Conservation (phyloP, 2,888 invertebrate genomes). For the Uloborus plumipes region DNA sequence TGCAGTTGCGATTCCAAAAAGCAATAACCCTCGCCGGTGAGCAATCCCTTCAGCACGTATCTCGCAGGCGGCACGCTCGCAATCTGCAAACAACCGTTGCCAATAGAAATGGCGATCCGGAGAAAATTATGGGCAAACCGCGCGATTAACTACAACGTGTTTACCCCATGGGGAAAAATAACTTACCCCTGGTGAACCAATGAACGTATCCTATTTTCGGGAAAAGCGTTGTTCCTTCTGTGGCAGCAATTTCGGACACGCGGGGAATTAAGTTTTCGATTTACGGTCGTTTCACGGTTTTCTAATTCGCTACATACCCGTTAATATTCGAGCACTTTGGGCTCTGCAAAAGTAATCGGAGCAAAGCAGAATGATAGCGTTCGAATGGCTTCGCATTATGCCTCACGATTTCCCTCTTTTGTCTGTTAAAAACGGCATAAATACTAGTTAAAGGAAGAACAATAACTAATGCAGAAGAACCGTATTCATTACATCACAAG, state of each 20-base stretch:
- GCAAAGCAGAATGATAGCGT: too few relatives aligned
- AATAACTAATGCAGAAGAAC: too few relatives aligned
- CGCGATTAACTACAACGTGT: constrained; percentile 25
- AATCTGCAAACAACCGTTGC: neutral
- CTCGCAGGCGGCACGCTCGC: neutral
- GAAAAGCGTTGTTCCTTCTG: neutral
- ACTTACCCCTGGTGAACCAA: constrained; percentile 22
- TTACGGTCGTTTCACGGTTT: constrained; percentile 16
- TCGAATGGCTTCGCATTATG: too few relatives aligned
- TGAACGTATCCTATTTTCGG: constrained; percentile 42
- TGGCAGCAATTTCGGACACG: neutral
- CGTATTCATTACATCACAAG: too few relatives aligned
- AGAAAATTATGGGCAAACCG: constrained; percentile 1
- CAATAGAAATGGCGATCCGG: constrained; percentile 1
- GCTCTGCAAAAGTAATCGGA: too few relatives aligned
- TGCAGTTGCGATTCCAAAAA: too few relatives aligned
- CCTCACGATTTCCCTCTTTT: too few relatives aligned
- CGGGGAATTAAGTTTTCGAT: constrained; percentile 45
- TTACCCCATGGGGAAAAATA: constrained; percentile 30
- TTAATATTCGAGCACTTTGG: too few relatives aligned
- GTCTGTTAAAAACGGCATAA: too few relatives aligned
- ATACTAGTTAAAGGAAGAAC: too few relatives aligned
- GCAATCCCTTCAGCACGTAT: neutral
- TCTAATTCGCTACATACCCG: too few relatives aligned
- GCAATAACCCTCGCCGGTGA: neutral